Base-by-base conservation (phyloP, 2,888 invertebrate genomes). In the Ennomos erosarius region DNA sequence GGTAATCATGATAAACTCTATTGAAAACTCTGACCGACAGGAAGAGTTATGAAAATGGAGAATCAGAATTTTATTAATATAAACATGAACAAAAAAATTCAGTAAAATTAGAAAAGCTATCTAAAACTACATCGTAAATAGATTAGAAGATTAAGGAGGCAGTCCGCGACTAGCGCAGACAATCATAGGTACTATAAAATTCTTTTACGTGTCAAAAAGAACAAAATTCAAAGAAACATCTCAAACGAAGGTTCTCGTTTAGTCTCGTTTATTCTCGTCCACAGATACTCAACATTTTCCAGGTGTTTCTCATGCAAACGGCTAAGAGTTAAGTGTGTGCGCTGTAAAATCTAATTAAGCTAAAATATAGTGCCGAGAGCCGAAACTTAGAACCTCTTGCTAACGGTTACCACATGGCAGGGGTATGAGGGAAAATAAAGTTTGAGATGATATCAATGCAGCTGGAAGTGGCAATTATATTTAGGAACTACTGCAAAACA, bases 331-430 rank as follows among this genome's bases (percentile, higher is more conserved):
- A 59, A 59, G 59, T 59, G 53, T 59, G 53, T 54, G 12, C 56
- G 70, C 66, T 72, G 74, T 56, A 71, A 74, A 80, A 77, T 77
- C 79, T 82, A 85, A 85, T 85, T 86, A 82, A 79, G 75, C 70
- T 77, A 73, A 81, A 83, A 81, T 79, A 81, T 79, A 70, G 71
- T 68, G 69, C 69, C 69, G 73, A 74, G 76, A 74, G 74, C 71
- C 69, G 73, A 75, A 81, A 84, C 79, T 84, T 81, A 72, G 72
- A 73, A 68, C 64, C 69, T 69, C 67, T 60, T 64, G 55, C 71
- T 73, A 74, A 83, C 74, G 73, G 60, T 74, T 77, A 77, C 82
- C 85, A 79, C 80, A 78, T 85, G 81, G 71, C 71, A 65, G 65
- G 69, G 71, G 76, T 75, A 70, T 64, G 63, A 33, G 68, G 64